phyloP scores from a whole-genome alignment of 2,113 vertebrate species.

The Tamias sibiricus region DNA sequence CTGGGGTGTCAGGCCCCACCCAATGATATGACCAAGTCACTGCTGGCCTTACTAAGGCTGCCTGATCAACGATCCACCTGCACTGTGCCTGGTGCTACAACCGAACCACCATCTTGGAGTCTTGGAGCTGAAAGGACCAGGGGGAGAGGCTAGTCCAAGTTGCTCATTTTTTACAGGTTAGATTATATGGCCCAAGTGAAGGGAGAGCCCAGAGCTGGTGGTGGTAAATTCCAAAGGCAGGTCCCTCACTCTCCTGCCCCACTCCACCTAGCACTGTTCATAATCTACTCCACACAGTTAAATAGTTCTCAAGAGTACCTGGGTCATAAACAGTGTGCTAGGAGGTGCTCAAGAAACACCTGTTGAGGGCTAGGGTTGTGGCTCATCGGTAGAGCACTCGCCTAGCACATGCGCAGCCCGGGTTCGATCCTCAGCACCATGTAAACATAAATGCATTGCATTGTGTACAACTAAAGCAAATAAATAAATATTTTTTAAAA shows the following conservation, averaged over 20 bases:
- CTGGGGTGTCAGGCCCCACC: neutral
- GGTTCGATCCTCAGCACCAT: too few relatives aligned
- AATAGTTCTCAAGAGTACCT: neutral
- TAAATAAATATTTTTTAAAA: too few relatives aligned
- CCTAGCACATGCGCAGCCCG: too few relatives aligned
- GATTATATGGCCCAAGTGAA: neutral
- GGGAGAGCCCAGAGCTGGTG: neutral
- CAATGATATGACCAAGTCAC: neutral
- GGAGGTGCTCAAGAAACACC: neutral
- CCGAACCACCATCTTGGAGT: neutral
- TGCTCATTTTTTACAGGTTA: neutral
- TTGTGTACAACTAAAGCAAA: too few relatives aligned
- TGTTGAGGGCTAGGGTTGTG: too few relatives aligned
- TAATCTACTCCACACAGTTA: neutral
- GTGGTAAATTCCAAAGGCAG: neutral
- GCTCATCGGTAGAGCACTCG: too few relatives aligned
- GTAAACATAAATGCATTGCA: too few relatives aligned
- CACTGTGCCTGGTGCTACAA: neutral
- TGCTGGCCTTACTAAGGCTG: neutral
- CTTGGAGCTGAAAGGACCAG: neutral
- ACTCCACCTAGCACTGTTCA: fast-evolving
- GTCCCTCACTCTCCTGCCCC: neutral
- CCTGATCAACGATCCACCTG: neutral
- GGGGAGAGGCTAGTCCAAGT: neutral
- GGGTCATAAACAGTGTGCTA: neutral